phyloP scores from a whole-genome alignment of 2,113 vertebrate genomes.

The Periophthalmodon schlosseri region DNA sequence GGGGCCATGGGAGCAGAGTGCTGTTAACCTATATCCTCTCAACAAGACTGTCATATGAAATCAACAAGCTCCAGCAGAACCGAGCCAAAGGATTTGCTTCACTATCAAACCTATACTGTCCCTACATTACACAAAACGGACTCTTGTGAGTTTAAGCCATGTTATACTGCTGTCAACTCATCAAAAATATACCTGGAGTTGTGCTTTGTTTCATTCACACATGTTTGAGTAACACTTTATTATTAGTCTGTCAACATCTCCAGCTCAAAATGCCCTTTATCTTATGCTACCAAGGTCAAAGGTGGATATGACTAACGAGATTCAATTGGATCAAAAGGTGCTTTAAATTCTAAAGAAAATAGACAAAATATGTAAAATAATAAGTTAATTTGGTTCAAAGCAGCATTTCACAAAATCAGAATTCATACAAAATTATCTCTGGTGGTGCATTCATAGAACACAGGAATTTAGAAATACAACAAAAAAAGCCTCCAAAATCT shows the following conservation, averaged over 20 bases:
- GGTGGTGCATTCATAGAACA: slow-evolving; percentile 4
- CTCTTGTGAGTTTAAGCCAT: not conserved
- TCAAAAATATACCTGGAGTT: too few relatives aligned
- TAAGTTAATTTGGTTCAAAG: not conserved
- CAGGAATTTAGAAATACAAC: not conserved
- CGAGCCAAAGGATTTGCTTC: not conserved
- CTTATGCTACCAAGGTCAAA: not conserved
- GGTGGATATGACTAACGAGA: not conserved
- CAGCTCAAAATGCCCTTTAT: too few relatives aligned
- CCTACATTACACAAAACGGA: too few relatives aligned
- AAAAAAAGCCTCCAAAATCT: too few relatives aligned
- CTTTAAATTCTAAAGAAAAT: too few relatives aligned
- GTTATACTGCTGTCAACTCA: too few relatives aligned
- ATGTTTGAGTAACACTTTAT: too few relatives aligned
- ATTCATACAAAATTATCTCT: not conserved
- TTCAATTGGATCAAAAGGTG: too few relatives aligned
- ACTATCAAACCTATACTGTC: not conserved
- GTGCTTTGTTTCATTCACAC: too few relatives aligned
- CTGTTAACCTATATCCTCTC: slow-evolving; percentile 42
- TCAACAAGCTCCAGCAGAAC: slow-evolving; percentile 17
- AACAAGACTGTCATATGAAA: slow-evolving; percentile 35
- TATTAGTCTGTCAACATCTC: too few relatives aligned
- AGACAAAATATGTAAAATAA: too few relatives aligned
- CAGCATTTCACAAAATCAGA: not conserved
- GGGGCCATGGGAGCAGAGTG: slow-evolving; percentile 14